Base-by-base conservation (phyloP, 2,797 vertebrate genomes). In the Anguilla pacifica region DNA sequence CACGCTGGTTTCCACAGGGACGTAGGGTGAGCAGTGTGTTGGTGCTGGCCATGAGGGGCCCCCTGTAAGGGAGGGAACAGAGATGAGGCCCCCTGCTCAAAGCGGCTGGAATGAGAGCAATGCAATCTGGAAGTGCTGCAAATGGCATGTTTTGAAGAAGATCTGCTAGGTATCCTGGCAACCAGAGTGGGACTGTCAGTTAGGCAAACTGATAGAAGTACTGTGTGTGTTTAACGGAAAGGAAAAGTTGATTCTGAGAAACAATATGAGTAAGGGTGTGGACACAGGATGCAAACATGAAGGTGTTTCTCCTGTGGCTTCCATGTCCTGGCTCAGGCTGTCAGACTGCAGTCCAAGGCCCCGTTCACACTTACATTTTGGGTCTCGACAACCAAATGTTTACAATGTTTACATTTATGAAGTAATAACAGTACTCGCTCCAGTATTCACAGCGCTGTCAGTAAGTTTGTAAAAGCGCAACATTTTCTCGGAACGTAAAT, bases 141-240 rank as follows among this genome's bases (percentile, higher is more conserved):
- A 89, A 94, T 96, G 92, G 90, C 92, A 35, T 84, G 90, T 94
- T 95, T 95, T 86, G 61, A 92, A 92, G 90, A 9, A 91, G 92
- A 11, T 94, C 94, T 91, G 92, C 93, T 90, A 91, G 94, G 93
- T 96, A 93, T 93, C 95, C 94, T 94, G 93, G 95, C 95, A 96
- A 93, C 93, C 90, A 88, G 57, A 91, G 88, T 86, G 77, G 72
- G 72, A n/a, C 70, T 82, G 91, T 88, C 70, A 51, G 89, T 59
- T 72, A 35, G n/a, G 83, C 35, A 51, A 22, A 15, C 79, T 3
- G 85, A 94, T 93, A 91, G 93, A 39, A 59, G 10, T 43, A 64
- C 84, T 61, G 53, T 25, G 19, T 53, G 85, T 55, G 61, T 59
- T 74, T 35, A 46, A 22, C 31, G 81, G 88, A 85, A 59, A 85